Evolutionary conservation across 2,888 invertebrate species (phyloP).

Genomic region (Imbricaverruca yamaguchii): DNA sequence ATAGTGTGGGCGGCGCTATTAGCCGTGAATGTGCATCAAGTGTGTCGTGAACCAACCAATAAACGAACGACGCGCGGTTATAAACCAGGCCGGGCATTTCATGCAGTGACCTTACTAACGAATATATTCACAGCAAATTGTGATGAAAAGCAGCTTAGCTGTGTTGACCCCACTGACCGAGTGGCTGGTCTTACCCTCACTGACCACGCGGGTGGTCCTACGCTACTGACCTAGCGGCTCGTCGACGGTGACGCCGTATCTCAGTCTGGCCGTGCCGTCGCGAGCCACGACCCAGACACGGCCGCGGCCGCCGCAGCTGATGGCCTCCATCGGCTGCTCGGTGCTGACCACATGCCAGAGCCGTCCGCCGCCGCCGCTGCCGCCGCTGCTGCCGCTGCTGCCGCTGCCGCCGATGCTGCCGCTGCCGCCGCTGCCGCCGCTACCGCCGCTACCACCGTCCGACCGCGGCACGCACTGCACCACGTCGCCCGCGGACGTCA

Average conservation of each 20-base stretch:
- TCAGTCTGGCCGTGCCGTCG: conserved; percentile 75
- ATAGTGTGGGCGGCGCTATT: too few relatives aligned
- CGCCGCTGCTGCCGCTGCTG: too few relatives aligned
- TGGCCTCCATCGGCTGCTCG: conserved; percentile 1
- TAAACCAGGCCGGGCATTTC: too few relatives aligned
- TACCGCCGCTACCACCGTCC: too few relatives aligned
- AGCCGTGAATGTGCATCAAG: too few relatives aligned
- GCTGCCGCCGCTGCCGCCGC: conserved; percentile 1
- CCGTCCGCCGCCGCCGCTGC: too few relatives aligned
- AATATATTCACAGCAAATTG: too few relatives aligned
- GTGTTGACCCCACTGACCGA: neutral
- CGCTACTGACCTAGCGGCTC: neutral
- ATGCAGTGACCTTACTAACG: too few relatives aligned
- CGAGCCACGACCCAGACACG: conserved; percentile 75
- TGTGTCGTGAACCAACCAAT: too few relatives aligned
- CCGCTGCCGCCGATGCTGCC: too few relatives aligned
- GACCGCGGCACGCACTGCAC: neutral
- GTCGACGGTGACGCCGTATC: conserved; percentile 58
- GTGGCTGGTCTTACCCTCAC: conserved; percentile 20
- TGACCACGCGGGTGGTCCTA: neutral
- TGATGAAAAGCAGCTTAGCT: neutral
- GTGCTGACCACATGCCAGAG: neutral
- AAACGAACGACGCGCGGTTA: too few relatives aligned
- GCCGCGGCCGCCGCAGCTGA: conserved; percentile 45
- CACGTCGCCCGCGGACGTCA: conserved; percentile 38